Evolutionary conservation across 2,888 invertebrate genomes (phyloP), one percentile per base, ranked within the genome.

Genomic region (Zelleria hepariella): DNA sequence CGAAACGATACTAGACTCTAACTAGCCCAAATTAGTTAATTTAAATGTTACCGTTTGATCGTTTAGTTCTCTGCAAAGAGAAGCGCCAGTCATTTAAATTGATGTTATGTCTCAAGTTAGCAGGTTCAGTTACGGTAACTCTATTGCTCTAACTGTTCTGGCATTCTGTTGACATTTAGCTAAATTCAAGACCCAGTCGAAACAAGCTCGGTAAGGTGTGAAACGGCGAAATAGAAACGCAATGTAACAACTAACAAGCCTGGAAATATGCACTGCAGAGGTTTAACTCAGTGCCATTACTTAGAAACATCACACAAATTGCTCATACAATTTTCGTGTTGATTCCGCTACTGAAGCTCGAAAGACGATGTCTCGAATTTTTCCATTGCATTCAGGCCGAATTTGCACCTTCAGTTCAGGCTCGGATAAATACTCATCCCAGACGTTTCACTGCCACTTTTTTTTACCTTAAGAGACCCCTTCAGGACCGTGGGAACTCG

Each of bases 101-200:
- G 18, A 15, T 42, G 10, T 20, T 8, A 23, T n/a, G 49, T 20
- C 6, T 7, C 7, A 20, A n/a, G 49, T 21, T 49, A 49, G 49
- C 49, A 5, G 20, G 49, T 49, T 20, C 6, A n/a, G 21, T 66
- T 63, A 67, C 62, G 66, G 32, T 42, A 15, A 2, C 15, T 42
- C 32, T 42, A 42, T 42, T 42, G 32, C 32, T 42, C 32, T 42
- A 42, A 42, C 32, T 42, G 32, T 42, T 10, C 32, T 42, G 32
- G 32, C 32, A 42, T 42, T 42, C 32, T 42, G 15, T 42, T 42
- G 32, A 42, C 32, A 42, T 42, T 42, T 42, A 42, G 32, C 32
- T 42, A 15, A 42, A 42, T 42, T 42, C 32, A 4, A 42, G 32
- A 42, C 32, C 10, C 32, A 42, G 15, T 42, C 32, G 32, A 42